A percentile compares a stretch with the other conserved stretches of the same genome.
phyloP scores from a whole-genome alignment of 1,140 invertebrate genomes.

The Antheraea pernyi region DNA sequence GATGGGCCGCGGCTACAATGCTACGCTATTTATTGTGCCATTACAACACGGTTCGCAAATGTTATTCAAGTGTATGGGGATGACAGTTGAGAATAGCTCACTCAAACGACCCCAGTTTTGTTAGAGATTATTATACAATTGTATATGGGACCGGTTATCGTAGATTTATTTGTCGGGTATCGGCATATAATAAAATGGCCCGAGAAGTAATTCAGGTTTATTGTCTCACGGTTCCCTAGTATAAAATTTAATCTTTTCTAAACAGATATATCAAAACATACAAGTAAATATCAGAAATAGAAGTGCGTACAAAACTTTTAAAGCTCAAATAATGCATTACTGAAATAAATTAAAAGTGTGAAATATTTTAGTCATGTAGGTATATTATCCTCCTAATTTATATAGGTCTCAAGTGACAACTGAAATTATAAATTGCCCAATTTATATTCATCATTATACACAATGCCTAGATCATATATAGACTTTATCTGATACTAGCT shows the following conservation, averaged over 20 bases:
- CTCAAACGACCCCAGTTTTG: conserved; percentile 36
- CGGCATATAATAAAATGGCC: conserved; percentile 64
- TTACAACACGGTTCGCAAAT: conserved; percentile 73
- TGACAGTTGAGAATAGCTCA: conserved; percentile 71
- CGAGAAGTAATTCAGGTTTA: conserved; percentile 72
- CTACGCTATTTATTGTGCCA: conserved; percentile 73
- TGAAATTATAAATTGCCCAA: too few species aligned
- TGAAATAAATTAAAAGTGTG: too few species aligned
- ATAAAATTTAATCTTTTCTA: conserved; percentile 56
- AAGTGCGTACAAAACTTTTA: neutral
- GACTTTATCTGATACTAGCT: too few species aligned
- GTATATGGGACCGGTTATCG: conserved; percentile 48
- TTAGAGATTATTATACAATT: conserved; percentile 52
- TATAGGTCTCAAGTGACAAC: too few species aligned
- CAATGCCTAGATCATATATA: too few species aligned
- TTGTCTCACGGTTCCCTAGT: conserved; percentile 45
- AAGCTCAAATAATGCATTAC: too few species aligned
- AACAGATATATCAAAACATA: neutral
- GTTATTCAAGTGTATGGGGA: conserved; percentile 48
- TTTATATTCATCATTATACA: too few species aligned
- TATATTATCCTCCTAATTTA: too few species aligned
- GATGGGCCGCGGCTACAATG: conserved; percentile 68
- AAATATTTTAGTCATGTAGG: too few species aligned
- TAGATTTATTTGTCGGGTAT: conserved; percentile 67
- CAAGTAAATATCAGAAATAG: neutral